phyloP scores from a whole-genome alignment of 1,140 invertebrate genomes.

The Pissodes strobi region DNA sequence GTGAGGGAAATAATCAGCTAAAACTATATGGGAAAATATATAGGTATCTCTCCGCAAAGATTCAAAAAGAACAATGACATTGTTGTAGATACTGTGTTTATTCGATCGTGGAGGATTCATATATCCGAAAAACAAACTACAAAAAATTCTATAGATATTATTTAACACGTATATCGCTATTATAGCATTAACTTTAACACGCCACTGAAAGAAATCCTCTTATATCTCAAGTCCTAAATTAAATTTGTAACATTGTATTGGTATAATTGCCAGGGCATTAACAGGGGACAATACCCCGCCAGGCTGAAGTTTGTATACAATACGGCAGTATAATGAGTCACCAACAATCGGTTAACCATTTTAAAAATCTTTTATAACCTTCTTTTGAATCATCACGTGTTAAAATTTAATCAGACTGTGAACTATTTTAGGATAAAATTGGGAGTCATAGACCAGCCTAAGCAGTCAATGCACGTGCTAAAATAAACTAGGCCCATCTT shows the following conservation, averaged over 20 bases:
- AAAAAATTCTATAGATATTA: too few species aligned
- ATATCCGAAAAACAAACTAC: too few species aligned
- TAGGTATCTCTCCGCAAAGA: too few species aligned
- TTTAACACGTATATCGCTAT: too few species aligned
- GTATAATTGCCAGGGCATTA: constrained; percentile 22
- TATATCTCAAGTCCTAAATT: constrained; percentile 7
- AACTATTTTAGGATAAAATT: background rate
- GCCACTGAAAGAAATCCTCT: too few species aligned
- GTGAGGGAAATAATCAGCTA: too few species aligned
- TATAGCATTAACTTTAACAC: too few species aligned
- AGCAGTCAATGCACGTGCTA: constrained; percentile 27
- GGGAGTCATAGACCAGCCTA: background rate
- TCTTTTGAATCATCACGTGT: constrained; percentile 34
- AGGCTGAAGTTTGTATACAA: constrained; percentile 34
- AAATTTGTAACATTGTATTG: constrained; percentile 31
- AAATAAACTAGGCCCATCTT: constrained; percentile 4
- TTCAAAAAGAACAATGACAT: too few species aligned
- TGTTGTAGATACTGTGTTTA: too few species aligned
- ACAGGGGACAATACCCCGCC: constrained; percentile 18
- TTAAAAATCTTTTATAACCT: constrained; percentile 25
- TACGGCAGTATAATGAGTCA: constrained; percentile 37
- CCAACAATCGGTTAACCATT: constrained; percentile 40
- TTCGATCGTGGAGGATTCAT: too few species aligned
- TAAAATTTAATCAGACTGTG: constrained; percentile 7
- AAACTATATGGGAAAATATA: too few species aligned